Percentiles rank a stretch among this genome's conserved stretches.
Conservation (phyloP, 2,888 invertebrate species). For the Chymomyza fuscimana region DNA sequence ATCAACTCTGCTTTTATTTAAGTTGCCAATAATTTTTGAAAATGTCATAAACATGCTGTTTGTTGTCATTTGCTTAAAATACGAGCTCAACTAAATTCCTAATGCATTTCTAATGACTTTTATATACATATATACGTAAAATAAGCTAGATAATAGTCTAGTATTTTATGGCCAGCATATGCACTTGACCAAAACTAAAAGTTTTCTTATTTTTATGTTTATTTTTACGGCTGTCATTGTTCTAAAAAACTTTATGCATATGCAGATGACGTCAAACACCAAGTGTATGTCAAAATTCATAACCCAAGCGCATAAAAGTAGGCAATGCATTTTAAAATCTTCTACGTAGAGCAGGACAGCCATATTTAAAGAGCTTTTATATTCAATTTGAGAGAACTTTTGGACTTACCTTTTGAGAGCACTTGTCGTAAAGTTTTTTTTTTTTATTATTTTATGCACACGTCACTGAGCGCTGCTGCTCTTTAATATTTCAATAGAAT, state of each 20-base stretch:
- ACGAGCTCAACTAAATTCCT: not conserved
- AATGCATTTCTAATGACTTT: not conserved
- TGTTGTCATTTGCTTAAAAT: not conserved
- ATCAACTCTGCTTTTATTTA: too few relatives aligned
- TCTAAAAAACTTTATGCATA: not conserved
- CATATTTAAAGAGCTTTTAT: not conserved
- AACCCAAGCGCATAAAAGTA: not conserved
- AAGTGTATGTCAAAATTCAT: not conserved
- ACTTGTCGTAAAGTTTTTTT: too few relatives aligned
- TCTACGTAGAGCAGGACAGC: not conserved
- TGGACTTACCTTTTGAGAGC: not conserved
- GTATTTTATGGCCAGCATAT: too few relatives aligned
- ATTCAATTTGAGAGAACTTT: not conserved
- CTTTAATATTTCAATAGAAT: not conserved
- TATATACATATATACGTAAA: not conserved
- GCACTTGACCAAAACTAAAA: not conserved
- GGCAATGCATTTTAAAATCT: not conserved
- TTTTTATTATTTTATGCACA: not conserved
- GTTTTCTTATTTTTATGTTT: not conserved
- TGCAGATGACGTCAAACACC: too few relatives aligned
- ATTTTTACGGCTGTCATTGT: not conserved
- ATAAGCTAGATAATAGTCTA: too few relatives aligned
- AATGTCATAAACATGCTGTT: not conserved
- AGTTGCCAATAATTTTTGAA: not conserved
- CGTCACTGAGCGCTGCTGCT: not conserved